phyloP scores from a whole-genome alignment of 2,888 invertebrate genomes.

The Ectemnius continuus region DNA sequence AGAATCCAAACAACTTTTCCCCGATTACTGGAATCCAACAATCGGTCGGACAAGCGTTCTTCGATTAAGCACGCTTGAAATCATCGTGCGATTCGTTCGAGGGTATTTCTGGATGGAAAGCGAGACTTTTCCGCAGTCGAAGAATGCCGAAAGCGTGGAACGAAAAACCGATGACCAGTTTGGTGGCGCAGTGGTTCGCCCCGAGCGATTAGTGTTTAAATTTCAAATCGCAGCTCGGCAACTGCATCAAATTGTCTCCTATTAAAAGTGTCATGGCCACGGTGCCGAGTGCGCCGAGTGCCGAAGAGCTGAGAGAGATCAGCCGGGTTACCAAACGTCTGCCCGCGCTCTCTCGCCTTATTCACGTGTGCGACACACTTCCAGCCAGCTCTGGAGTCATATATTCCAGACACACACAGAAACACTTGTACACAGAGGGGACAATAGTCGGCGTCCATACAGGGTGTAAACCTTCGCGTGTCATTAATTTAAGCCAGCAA shows the following conservation, averaged over 20 bases:
- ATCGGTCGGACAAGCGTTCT: background rate
- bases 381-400: no score
- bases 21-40: no score
- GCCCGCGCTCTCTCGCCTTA: constrained; percentile 13
- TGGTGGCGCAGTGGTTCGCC: constrained; percentile 30
- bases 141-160: constrained; percentile 22
- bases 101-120: no score
- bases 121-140: background rate
- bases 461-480: no score
- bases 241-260: constrained; percentile 75
- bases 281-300: constrained; percentile 19
- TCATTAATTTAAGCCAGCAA: no score
- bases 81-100: constrained; percentile 10
- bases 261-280: constrained; percentile 77
- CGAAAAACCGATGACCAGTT: constrained; percentile 15
- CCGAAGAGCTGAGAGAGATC: constrained; percentile 34
- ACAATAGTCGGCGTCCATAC: no score
- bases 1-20: background rate
- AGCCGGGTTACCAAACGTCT: constrained; percentile 39
- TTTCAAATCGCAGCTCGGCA: constrained; percentile 71
- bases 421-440: no score
- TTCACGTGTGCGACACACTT: no score
- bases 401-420: no score
- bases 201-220: constrained; percentile 67
- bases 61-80: background rate